Evolutionary conservation across 2,797 vertebrate species (phyloP).

Genomic region (Diplodus puntazzo): DNA sequence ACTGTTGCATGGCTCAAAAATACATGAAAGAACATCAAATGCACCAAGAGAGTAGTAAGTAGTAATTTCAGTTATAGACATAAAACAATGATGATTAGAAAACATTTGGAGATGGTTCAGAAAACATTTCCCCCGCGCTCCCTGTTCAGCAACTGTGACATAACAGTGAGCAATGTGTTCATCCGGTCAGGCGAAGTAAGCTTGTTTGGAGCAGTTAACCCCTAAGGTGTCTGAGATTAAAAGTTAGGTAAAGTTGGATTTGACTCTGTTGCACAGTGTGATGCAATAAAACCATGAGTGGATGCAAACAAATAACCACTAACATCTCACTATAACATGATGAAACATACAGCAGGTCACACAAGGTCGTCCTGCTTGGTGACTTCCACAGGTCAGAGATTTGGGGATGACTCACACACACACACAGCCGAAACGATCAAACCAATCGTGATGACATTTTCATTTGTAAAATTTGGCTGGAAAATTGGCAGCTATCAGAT

Average conservation of each 20-base stretch:
- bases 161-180: neutral
- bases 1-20: too few relatives aligned
- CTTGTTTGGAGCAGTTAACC: too few relatives aligned
- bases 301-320: slow-evolving; percentile 13
- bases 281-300: slow-evolving; percentile 38
- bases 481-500: neutral
- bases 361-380: neutral
- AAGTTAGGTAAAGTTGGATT: neutral
- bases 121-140: neutral
- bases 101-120: neutral
- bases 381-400: neutral
- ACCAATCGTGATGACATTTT: neutral
- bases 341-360: neutral
- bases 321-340: neutral
- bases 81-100: too few relatives aligned
- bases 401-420: neutral
- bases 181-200: neutral
- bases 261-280: slow-evolving; percentile 21
- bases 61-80: too few relatives aligned
- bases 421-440: neutral
- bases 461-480: neutral
- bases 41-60: too few relatives aligned
- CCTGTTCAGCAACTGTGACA: neutral
- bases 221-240: neutral
- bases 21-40: too few relatives aligned